Base-by-base conservation (phyloP, 2,888 invertebrate species). In the Axea sp. region DNA sequence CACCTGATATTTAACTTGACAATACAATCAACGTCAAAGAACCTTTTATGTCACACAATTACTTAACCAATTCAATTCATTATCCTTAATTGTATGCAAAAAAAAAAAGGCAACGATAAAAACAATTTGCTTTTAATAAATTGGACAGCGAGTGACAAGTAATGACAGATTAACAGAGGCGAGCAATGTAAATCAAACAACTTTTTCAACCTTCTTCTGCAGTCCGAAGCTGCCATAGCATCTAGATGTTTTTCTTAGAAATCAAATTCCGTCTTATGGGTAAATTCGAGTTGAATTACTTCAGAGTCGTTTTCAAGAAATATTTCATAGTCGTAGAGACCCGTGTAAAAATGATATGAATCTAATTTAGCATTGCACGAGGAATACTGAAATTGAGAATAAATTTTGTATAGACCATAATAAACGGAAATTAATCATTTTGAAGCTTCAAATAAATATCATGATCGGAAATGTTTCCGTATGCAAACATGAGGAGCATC, bases 181-280 rank as follows among this genome's bases (percentile, higher is more conserved):
- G n/a, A n/a, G n/a, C n/a, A n/a, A n/a, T n/a, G n/a, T n/a, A n/a
- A n/a, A n/a, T n/a, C n/a, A n/a, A n/a, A n/a, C 14, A 55, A 55
- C 39, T 55, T 39, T 55, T 11, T 28, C 28, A 5, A 41, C 41
- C 3, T 9, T n/a, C n/a, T 31, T 37, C 5, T 35, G 3, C 19
- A 31, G 9, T n/a, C n/a, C n/a, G n/a, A n/a, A n/a, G n/a, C n/a
- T 35, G 22, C 17, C 17, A 24, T 51, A 35, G 15, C 17, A 22
- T 14, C 31, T 47, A 22, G 33, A 33, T 15, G 39, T 14, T 37
- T 24, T 39, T 5, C n/a, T 55, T 19, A 14, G 19, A 41, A 55
- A 55, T 55, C 30, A 53, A 53, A 53, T 53, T 55, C 12, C 41
- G 17, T 30, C 7, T 22, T 9, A n/a, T 11, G 39, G 28, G 28